Percentiles rank a stretch among this genome's conserved stretches.
These are phyloP conservation scores for Equus przewalskii DNA, from an alignment of 2,113 vertebrate species.

Conservation along the genomic window DNA sequence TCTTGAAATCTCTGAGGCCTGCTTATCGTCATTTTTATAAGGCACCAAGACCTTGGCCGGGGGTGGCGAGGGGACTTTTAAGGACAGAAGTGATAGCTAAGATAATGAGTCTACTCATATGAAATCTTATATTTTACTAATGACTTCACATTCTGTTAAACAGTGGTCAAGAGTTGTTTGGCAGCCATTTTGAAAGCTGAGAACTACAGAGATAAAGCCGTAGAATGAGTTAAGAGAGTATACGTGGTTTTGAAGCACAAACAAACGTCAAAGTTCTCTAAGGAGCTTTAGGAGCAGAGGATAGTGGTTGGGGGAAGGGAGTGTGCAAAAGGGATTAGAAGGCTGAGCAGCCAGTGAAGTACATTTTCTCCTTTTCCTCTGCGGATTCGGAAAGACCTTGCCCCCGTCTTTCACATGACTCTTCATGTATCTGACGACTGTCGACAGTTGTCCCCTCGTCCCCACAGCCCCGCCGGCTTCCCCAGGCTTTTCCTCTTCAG, in stretches of 20 bases:
- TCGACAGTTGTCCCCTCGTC: neutral
- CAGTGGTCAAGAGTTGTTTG: neutral
- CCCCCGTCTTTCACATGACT: neutral
- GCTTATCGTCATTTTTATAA: neutral
- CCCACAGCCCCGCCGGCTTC: neutral
- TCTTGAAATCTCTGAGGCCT: neutral
- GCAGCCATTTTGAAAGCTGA: conserved; percentile 3
- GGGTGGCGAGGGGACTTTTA: neutral
- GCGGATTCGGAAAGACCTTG: neutral
- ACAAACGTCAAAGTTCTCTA: neutral
- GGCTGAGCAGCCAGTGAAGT: neutral
- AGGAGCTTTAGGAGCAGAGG: neutral
- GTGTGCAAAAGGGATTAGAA: neutral
- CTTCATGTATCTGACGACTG: neutral
- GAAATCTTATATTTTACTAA: neutral
- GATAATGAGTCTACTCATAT: neutral
- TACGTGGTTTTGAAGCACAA: neutral
- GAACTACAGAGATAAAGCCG: neutral
- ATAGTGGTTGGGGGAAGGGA: neutral
- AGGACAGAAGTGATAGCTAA: neutral
- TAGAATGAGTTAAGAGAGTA: neutral
- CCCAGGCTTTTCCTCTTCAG: neutral
- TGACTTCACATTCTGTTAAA: neutral
- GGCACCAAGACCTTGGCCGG: neutral
- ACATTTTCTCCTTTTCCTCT: neutral